Percentiles rank a stretch among this genome's conserved stretches.
These are phyloP conservation scores for Dendrolimus pini DNA, from an alignment of 2,888 invertebrate genomes.

Conservation along the genomic window DNA sequence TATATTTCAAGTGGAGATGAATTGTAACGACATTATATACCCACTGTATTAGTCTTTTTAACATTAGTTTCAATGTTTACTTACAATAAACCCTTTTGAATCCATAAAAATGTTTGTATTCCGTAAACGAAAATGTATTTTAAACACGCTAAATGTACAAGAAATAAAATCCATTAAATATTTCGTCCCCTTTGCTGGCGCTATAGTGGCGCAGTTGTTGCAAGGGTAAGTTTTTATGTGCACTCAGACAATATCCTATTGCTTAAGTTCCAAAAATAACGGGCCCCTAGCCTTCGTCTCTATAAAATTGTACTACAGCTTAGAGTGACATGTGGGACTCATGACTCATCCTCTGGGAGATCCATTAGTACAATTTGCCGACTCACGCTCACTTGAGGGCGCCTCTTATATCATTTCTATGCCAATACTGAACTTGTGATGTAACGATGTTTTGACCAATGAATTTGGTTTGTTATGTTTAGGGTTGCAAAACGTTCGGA, in stretches of 20 bases:
- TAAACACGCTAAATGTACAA: slow-evolving; percentile 2
- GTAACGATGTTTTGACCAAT: not conserved
- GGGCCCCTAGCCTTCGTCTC: slow-evolving; percentile 33
- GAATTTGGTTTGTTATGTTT: too few species aligned
- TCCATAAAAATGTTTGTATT: not conserved
- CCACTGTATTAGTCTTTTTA: too few species aligned
- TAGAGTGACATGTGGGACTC: slow-evolving; percentile 52
- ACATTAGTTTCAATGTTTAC: too few species aligned
- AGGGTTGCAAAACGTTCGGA: too few species aligned
- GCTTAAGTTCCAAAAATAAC: slow-evolving; percentile 33
- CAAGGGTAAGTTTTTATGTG: slow-evolving; percentile 22
- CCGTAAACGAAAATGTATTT: not conserved
- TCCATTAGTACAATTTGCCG: slow-evolving; percentile 64
- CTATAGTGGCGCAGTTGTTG: slow-evolving; percentile 2
- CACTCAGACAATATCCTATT: slow-evolving; percentile 6
- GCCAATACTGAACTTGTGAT: slow-evolving; percentile 17
- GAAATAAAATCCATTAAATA: slow-evolving; percentile 1
- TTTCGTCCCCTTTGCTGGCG: slow-evolving; percentile 5
- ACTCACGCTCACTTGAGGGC: slow-evolving; percentile 56
- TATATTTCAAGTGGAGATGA: too few species aligned
- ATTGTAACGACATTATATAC: too few species aligned
- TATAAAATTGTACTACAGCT: slow-evolving; percentile 40
- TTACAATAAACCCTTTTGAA: too few species aligned
- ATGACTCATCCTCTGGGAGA: slow-evolving; percentile 56
- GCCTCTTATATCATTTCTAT: slow-evolving; percentile 27